Evolutionary conservation across 2,888 invertebrate species (phyloP).

Genomic region (Drosophila parthenogenetica): DNA sequence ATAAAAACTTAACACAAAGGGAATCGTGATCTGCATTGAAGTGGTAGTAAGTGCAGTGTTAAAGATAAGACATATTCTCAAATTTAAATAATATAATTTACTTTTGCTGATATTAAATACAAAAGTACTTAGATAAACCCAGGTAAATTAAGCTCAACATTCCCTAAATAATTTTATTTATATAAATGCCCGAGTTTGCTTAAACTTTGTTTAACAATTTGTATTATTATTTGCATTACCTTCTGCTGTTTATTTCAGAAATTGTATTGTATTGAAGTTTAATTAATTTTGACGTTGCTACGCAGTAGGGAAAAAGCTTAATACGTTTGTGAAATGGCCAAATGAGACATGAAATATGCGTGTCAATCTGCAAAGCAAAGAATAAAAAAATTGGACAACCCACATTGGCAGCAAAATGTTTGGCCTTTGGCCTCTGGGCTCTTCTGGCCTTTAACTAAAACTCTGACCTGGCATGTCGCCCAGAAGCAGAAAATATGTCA

Average conservation of each 20-base stretch:
- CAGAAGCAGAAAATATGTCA: conserved; percentile 70
- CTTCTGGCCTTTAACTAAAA: conserved; percentile 37
- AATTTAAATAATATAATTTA: not conserved
- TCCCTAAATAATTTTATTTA: not conserved
- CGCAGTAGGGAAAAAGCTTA: conserved; percentile 14
- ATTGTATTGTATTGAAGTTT: conserved; percentile 70
- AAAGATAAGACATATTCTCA: not conserved
- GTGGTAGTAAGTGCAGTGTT: not conserved
- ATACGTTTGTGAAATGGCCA: conserved; percentile 21
- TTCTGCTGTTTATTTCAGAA: conserved; percentile 6
- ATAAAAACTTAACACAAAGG: too few relatives aligned
- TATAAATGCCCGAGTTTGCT: conserved; percentile 2
- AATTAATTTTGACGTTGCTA: conserved; percentile 61
- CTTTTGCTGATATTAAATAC: too few relatives aligned
- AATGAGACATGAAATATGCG: conserved; percentile 28
- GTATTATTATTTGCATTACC: conserved; percentile 2
- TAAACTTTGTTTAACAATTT: not conserved
- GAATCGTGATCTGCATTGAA: not conserved
- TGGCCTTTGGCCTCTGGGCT: conserved; percentile 20
- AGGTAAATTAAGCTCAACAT: conserved; percentile 11
- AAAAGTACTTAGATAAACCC: not conserved
- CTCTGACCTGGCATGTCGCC: conserved; percentile 43
- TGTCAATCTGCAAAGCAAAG: conserved; percentile 15
- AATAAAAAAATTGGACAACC: conserved; percentile 2
- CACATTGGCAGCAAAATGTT: conserved; percentile 25